Evolutionary conservation across 2,797 vertebrate genomes (phyloP).

Genomic region (Perodicticus potto): DNA sequence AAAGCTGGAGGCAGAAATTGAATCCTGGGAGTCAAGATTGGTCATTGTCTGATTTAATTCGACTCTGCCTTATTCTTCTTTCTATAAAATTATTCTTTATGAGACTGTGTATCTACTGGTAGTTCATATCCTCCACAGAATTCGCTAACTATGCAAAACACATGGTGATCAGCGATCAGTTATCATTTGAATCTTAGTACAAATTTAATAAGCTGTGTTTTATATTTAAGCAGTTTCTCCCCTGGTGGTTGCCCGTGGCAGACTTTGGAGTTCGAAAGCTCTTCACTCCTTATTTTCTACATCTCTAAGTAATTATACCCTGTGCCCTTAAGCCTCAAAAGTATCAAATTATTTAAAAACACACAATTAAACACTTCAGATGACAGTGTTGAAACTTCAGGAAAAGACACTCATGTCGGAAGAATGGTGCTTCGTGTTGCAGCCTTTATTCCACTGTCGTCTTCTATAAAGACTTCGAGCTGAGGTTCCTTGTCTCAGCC

Average conservation of each 20-base stretch:
- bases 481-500: neutral
- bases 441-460: neutral
- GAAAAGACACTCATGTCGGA: neutral
- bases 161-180: neutral
- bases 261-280: conserved; percentile 23
- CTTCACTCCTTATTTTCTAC: conserved; percentile 50
- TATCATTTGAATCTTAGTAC: conserved; percentile 64
- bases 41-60: conserved; percentile 52
- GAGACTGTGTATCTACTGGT: neutral
- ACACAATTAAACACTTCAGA: conserved; percentile 44
- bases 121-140: neutral
- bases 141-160: conserved; percentile 47
- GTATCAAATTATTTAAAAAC: conserved; percentile 70
- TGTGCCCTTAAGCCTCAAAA: conserved; percentile 62
- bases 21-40: conserved; percentile 29
- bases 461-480: neutral
- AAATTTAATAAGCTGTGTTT: conserved; percentile 64
- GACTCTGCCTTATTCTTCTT: conserved; percentile 25
- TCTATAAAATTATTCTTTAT: conserved; percentile 34
- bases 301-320: conserved; percentile 70
- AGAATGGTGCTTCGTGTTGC: neutral
- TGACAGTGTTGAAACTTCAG: conserved; percentile 33
- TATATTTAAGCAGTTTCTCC: conserved; percentile 50
- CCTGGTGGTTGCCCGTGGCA: conserved; percentile 39
- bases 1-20: conserved; percentile 38